Evolutionary conservation across 2,113 vertebrate genomes (phyloP), one percentile per base, ranked within the genome.

Genomic region (Salvelinus sp.): DNA sequence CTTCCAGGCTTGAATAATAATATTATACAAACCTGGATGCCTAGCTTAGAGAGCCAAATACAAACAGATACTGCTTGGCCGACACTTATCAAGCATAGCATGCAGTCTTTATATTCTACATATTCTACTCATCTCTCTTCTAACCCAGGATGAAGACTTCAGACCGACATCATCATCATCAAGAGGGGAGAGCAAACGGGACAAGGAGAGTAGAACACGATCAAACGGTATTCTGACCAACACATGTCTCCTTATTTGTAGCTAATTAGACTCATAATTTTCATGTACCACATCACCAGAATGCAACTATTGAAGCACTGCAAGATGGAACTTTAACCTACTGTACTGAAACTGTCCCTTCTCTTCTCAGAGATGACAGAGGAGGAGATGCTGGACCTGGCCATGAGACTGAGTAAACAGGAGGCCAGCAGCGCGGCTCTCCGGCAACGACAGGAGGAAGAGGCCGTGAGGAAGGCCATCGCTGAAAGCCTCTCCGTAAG

Each of bases 341-440:
- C 3, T 54, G 50, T 18, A 18, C 64, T 66, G 7, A 27, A 25
- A 12, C 64, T 14, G 10, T 23, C 13, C 27, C 64, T 16, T 83
- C 72, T 75, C 64, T 76, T 14, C 71, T 79, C 80, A 98, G 97
- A 95, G 66, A 96, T 99, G 97, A 96, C 95, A 1, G 97, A 99
- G 91, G 97, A 99, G 58, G 95, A 99, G 82, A 96, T 98, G 90
- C 90, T 99, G 92, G 95, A 94, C 62, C 79, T 97, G 89, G 97
- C 97, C 65, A 81, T 99, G 84, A 92, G 91, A 83, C 95, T 98
- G 84, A 99, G 97, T 77, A 92, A 96, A 79, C 94, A 95, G 86
- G 97, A 98, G 91, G 96, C 96, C 75, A 95, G 85, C 57, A 73
- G 89, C 72, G 87, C 91, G 6, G 94, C 94, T 18, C 92, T 86